Base-by-base conservation (phyloP, 2,113 vertebrate genomes). In the Mormoops blainvillei region DNA sequence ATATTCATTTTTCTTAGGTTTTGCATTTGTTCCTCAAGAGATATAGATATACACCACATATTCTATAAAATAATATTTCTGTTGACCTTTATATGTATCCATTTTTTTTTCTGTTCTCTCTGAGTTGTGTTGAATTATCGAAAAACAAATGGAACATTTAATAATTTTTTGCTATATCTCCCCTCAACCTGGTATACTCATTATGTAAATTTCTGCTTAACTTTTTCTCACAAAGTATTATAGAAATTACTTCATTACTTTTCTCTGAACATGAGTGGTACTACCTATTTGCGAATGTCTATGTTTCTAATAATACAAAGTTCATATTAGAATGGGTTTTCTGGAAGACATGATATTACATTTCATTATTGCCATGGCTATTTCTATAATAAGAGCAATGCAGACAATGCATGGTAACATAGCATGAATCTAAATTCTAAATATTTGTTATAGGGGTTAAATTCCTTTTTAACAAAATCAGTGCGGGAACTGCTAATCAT, bases 381-480 rank as follows among this genome's bases (percentile, higher is more conserved):
- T 91, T 96, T 91, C 58, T 80, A 7, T 54, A 48, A 52, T 91
- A 89, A 94, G 45, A 91, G 31, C 67, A 67, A 11, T 70, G 7
- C 91, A 77, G 65, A 65, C 24, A 89, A 16, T n/a, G 71, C 28
- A 74, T 20, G 84, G 7, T 45, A 54, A 85, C 41, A 78, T 28
- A 89, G 45, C 68, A 84, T 78, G 67, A 78, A 78, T 87, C 45
- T 70, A 78, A 83, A 78, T 67, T 94, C 71, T 38, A 95, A 83
- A 92, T 83, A 70, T 78, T 82, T 61, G 3, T 87, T 81, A 77
- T 10, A 9, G 10, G 14, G 0, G 8, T 87, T 94, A 92, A 48
- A 73, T 61, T 90, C 38, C 18, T 83, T 97, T 96, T 93, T 94
- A 89, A 58, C 54, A 50, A 77, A 71, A 87, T 86, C 52, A 78